These are phyloP conservation scores for Gymnogyps californianus DNA, from an alignment of 2,113 vertebrate genomes.

Conservation along the genomic window DNA sequence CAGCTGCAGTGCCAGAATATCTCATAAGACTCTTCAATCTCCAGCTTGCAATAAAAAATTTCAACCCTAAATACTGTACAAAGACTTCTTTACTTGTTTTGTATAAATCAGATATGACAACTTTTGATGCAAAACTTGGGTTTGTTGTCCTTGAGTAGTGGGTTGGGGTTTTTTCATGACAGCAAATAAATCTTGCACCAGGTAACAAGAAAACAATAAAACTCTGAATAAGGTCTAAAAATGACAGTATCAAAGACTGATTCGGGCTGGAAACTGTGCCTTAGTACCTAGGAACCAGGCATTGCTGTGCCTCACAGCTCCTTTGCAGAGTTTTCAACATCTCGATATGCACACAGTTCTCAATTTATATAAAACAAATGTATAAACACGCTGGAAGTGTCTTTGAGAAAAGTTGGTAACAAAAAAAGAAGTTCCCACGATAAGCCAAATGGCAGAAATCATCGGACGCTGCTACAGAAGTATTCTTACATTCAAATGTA, in stretches of 20 bases:
- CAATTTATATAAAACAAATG: not conserved
- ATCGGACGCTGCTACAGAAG: not conserved
- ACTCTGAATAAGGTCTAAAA: not conserved
- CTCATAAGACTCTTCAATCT: not conserved
- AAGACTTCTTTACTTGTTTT: not conserved
- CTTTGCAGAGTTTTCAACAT: not conserved
- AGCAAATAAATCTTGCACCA: not conserved
- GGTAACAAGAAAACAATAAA: not conserved
- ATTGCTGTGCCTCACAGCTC: not conserved
- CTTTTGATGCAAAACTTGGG: not conserved
- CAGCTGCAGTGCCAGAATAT: not conserved
- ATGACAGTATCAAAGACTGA: fast-evolving
- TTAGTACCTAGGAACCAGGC: not conserved
- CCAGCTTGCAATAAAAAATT: not conserved
- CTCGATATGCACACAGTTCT: not conserved
- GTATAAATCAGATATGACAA: not conserved
- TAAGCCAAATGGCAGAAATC: not conserved
- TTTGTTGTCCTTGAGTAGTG: fast-evolving
- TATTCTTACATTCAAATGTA: not conserved
- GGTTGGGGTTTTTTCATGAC: no score
- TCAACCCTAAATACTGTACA: not conserved
- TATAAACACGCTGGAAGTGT: not conserved
- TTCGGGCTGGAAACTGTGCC: fast-evolving
- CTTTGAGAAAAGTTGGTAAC: not conserved
- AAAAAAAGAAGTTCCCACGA: not conserved